Base-by-base conservation (phyloP, 2,113 vertebrate species). In the Oceanodroma tethys region DNA sequence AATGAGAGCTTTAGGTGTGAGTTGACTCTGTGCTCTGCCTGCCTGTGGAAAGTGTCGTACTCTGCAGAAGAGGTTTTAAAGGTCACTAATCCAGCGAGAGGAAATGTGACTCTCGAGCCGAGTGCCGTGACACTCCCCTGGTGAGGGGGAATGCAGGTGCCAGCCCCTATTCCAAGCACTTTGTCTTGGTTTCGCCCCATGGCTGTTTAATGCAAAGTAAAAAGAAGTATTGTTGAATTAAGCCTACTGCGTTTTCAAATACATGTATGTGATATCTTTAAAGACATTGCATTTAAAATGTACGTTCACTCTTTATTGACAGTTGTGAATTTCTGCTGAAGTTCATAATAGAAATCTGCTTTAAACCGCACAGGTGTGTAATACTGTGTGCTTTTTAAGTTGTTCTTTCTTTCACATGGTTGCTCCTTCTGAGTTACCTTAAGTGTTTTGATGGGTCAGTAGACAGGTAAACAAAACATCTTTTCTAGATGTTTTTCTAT, bases 241-340 rank as follows among this genome's bases (percentile, higher is more conserved):
- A 84, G 5, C 65, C 43, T 43, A 5, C 4, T 8, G 9, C 1
- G 0, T 19, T 95, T 78, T 63, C 55, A 40, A 23, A 56, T 5
- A 25, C 53, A 9, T 1, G 0, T 1, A 16, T 8, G 6, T 1
- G 16, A 21, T 50, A 0, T 8, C 42, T 58, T 58, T 21, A 66
- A 80, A 83, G 59, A n/a, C 0, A 22, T 52, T 90, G 62, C 52
- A 40, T 67, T 48, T 32, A 38, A 83, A 88, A 38, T 8, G 43
- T 14, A 6, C 29, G 0, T 55, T 55, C n/a, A 4, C 68, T 50
- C 16, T 75, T 76, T 15, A 38, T 22, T 34, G 52, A 42, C 60
- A 43, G 7, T 4, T 27, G 15, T 30, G 32, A 66, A 62, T 90
- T 90, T 82, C 68, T 79, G 19, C 40, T 67, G 17, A 48, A 66